Evolutionary conservation across 2,797 vertebrate genomes (phyloP), one percentile per base, ranked within the genome.

Genomic region (Emydoidea blandingii): DNA sequence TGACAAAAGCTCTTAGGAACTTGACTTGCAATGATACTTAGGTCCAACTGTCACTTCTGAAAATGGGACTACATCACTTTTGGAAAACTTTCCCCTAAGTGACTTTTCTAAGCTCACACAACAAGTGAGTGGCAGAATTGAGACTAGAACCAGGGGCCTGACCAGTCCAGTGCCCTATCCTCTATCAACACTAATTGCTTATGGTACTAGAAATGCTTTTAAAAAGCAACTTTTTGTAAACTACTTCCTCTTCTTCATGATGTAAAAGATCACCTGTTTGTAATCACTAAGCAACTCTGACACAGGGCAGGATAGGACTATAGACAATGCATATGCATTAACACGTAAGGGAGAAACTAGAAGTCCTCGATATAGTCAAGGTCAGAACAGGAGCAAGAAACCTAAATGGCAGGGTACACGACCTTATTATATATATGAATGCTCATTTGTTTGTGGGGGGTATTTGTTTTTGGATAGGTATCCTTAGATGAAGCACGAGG

Each of bases 381-480:
- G 19, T 68, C 5, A 37, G 47, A 92, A n/a, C 34, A 59, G 54
- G 18, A 82, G 74, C 27, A 56, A 72, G 44, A 56, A 29, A 68
- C 27, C 16, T 53, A 53, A 44, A 21, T 85, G 50, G 25, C 57
- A 15, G 80, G 62, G n/a, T 49, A 78, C 52, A 7, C 25, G 8
- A 49, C 25, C 12, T 93, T 47, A 62, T 82, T 84, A 52, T 74
- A 76, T 49, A 92, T 80, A 49, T 85, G 56, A 79, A 85, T 81
- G 83, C 6, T 91, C 52, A 84, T 89, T 52, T 68, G 16, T 37
- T 89, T 41, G 31, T 12, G 16, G 19, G 72, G 65, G 6, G 29
- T 85, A 79, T 74, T 86, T 92, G 79, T n/a, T 93, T 98, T 87
- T 94, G 65, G n/a, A 85, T 94, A 99, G 99, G 97, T 97, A 91